A percentile compares a stretch with the other conserved stretches of the same genome.
phyloP scores from a whole-genome alignment of 2,888 invertebrate species.

The Ernsta delagoae region DNA sequence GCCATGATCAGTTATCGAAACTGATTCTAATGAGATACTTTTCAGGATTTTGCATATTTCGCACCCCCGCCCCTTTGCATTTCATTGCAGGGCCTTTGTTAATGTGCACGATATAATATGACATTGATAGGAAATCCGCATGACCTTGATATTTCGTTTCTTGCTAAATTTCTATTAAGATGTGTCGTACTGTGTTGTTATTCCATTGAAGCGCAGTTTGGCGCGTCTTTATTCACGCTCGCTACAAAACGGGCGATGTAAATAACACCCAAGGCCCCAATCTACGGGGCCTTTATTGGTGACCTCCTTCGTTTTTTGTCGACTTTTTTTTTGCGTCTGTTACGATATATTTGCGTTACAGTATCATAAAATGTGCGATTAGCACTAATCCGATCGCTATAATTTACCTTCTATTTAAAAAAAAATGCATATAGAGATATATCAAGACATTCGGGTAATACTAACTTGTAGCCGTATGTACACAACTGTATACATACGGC shows the following conservation, averaged over 20 bases:
- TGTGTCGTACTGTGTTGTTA: conserved; percentile 69
- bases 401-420: conserved; percentile 43
- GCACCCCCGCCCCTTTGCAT: conserved; percentile 85
- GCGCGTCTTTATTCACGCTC: conserved; percentile 67
- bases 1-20: conserved; percentile 79
- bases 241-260: conserved; percentile 76
- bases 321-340: conserved; percentile 51
- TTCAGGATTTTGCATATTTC: conserved; percentile 77
- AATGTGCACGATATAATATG: conserved; percentile 83
- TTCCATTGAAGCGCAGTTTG: conserved; percentile 71
- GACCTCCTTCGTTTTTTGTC: conserved; percentile 63
- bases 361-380: conserved; percentile 38
- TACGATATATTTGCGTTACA: conserved; percentile 44
- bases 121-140: conserved; percentile 84
- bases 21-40: conserved; percentile 78
- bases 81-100: conserved; percentile 84
- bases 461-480: conserved; percentile 58
- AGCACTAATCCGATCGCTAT: conserved; percentile 12
- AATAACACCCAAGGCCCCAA: conserved; percentile 71
- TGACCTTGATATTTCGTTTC: conserved; percentile 84
- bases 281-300: conserved; percentile 72
- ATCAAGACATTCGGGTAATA: conserved; percentile 45
- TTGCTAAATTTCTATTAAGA: conserved; percentile 77
- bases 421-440: conserved; percentile 40
- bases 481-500: conserved; percentile 60